Percentiles rank a stretch among this genome's conserved stretches.
Conservation (phyloP, 2,113 vertebrate species). For the Galbula dea region DNA sequence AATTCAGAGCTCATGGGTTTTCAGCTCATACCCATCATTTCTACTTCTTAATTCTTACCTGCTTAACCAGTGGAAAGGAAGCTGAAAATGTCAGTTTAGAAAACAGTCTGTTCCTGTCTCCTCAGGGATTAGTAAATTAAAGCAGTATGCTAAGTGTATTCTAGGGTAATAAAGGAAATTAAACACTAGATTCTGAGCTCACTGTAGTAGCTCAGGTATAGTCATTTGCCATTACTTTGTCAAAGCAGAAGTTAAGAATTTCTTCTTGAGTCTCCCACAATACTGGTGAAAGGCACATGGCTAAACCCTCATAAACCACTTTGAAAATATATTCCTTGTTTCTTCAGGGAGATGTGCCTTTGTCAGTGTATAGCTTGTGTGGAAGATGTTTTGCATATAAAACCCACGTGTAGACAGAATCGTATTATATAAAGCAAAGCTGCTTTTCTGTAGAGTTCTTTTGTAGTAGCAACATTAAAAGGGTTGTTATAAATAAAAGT, state of each 20-base stretch:
- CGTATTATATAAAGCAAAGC: conserved; percentile 54
- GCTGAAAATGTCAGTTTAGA: neutral
- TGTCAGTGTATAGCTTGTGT: conserved; percentile 20
- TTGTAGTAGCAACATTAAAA: conserved; percentile 69
- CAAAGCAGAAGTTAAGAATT: neutral
- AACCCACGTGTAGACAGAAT: conserved; percentile 49
- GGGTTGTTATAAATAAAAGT: conserved; percentile 70
- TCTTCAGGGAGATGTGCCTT: conserved; percentile 41
- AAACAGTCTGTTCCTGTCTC: neutral
- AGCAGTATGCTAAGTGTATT: neutral
- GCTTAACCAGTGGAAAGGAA: neutral
- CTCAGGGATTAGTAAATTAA: neutral
- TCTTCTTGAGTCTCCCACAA: neutral
- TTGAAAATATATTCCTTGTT: conserved; percentile 18
- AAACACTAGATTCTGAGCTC: neutral
- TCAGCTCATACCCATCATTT: neutral
- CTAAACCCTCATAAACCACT: neutral
- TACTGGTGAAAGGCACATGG: neutral
- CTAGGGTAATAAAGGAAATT: neutral
- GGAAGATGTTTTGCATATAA: conserved; percentile 58
- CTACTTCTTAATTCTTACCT: neutral
- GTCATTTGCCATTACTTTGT: neutral
- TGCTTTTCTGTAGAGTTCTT: conserved; percentile 57
- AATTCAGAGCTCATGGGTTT: neutral
- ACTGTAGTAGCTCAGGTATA: neutral